A percentile compares a stretch with the other conserved stretches of the same genome.
Conservation (phyloP, 2,113 vertebrate species). For the Pteropus alecto region DNA sequence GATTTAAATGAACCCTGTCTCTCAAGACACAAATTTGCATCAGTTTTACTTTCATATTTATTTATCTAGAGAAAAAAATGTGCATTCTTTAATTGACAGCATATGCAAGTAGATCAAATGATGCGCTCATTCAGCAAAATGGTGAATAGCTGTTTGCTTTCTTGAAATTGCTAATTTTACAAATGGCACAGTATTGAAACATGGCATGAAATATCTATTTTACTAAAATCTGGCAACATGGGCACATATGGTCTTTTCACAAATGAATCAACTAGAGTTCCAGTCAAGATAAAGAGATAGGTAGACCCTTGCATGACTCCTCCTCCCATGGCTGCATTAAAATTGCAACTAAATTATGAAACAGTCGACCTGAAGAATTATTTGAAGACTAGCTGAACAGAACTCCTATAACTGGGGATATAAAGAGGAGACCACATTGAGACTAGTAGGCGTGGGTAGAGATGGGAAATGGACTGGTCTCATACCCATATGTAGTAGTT, state of each 20-base stretch:
- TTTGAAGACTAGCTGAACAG: too few relatives aligned
- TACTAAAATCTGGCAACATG: conserved; percentile 65
- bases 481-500: too few relatives aligned
- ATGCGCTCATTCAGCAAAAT: conserved; percentile 74
- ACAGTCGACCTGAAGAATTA: too few relatives aligned
- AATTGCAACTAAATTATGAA: too few relatives aligned
- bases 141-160: conserved; percentile 71
- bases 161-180: conserved; percentile 77
- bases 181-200: conserved; percentile 71
- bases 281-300: too few relatives aligned
- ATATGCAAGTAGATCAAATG: conserved; percentile 62
- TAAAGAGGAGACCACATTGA: too few relatives aligned
- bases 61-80: conserved; percentile 69
- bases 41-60: conserved; percentile 71
- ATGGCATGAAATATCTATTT: conserved; percentile 70
- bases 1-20: conserved; percentile 72
- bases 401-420: too few relatives aligned
- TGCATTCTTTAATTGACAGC: conserved; percentile 68
- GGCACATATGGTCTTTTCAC: conserved; percentile 73
- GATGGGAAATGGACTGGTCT: too few relatives aligned
- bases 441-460: too few relatives aligned
- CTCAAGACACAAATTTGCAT: conserved; percentile 72
- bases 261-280: conserved; percentile 38
- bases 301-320: too few relatives aligned
- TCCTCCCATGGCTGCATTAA: too few relatives aligned